phyloP scores from a whole-genome alignment of 53 echinoderm and acorn worm species.

The Apostichopus leukothele region DNA sequence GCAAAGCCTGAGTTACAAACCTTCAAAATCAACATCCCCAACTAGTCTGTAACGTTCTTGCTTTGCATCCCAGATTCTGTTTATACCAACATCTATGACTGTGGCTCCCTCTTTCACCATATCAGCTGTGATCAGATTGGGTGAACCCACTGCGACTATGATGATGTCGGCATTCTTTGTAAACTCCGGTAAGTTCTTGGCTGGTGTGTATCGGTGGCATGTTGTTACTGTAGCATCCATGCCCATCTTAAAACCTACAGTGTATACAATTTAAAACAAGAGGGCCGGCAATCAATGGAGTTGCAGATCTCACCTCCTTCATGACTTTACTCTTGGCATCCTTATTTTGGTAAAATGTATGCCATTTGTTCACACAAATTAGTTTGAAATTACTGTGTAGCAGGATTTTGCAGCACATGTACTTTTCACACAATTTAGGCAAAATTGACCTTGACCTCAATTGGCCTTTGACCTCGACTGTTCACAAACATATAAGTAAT shows the following conservation, averaged over 20 bases:
- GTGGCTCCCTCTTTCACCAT: constrained; percentile 88
- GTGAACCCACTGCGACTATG: constrained; percentile 73
- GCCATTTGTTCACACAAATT: no score
- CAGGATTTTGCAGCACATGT: no score
- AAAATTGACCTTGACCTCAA: no score
- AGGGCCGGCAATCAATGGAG: neutral
- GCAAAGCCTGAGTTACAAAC: constrained; percentile 28
- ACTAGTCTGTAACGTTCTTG: constrained; percentile 65
- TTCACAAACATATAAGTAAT: no score
- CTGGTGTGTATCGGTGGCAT: constrained; percentile 85
- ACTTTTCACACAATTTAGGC: no score
- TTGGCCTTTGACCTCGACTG: no score
- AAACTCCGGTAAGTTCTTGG: constrained; percentile 65
- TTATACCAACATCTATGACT: constrained; percentile 87
- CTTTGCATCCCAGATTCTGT: constrained; percentile 60
- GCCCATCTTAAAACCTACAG: constrained; percentile 64
- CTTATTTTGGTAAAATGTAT: no score
- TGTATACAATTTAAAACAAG: neutral
- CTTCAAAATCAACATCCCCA: constrained; percentile 83
- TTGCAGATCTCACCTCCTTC: no score
- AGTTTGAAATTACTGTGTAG: no score
- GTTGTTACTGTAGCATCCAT: constrained; percentile 78
- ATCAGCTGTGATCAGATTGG: constrained; percentile 71
- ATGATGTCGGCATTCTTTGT: constrained; percentile 81
- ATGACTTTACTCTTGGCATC: no score